These are phyloP conservation scores for Ceratina japonica DNA, from an alignment of 1,140 invertebrate genomes.

Conservation along the genomic window DNA sequence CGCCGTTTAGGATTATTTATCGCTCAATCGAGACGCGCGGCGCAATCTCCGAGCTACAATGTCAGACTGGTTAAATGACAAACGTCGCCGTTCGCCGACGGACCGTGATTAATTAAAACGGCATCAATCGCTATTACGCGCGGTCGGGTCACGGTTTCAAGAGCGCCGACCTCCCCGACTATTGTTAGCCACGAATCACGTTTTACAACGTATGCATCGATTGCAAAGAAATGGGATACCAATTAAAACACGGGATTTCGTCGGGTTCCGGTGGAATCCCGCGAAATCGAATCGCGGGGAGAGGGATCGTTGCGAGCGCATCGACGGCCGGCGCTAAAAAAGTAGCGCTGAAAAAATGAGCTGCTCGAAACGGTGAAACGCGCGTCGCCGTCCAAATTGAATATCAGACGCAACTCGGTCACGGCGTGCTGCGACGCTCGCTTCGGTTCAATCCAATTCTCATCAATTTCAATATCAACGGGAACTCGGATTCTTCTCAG, in stretches of 20 bases:
- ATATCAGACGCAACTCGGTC: conserved; percentile 5
- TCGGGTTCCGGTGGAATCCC: not conserved
- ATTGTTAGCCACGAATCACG: too few relatives aligned
- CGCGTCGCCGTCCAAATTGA: not conserved
- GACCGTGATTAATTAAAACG: conserved; percentile 5
- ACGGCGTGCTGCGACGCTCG: not conserved
- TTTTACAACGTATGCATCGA: not conserved
- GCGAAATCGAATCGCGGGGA: not conserved
- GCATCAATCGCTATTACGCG: not conserved
- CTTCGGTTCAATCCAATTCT: conserved; percentile 3
- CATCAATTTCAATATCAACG: conserved; percentile 16
- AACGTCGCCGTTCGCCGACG: not conserved
- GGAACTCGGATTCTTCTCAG: not conserved
- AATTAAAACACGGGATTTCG: not conserved
- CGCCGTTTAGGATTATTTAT: conserved; percentile 19
- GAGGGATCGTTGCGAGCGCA: not conserved
- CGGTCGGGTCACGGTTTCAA: not conserved
- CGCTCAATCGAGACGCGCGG: not conserved
- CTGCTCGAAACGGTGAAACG: not conserved
- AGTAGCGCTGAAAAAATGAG: not conserved
- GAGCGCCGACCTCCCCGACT: too few relatives aligned
- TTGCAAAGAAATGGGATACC: not conserved
- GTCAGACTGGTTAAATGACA: conserved; percentile 1
- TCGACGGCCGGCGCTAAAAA: not conserved
- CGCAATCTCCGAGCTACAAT: conserved; percentile 27